Conservation (phyloP, 2,888 invertebrate species). For the Watsonalla cultraria region DNA sequence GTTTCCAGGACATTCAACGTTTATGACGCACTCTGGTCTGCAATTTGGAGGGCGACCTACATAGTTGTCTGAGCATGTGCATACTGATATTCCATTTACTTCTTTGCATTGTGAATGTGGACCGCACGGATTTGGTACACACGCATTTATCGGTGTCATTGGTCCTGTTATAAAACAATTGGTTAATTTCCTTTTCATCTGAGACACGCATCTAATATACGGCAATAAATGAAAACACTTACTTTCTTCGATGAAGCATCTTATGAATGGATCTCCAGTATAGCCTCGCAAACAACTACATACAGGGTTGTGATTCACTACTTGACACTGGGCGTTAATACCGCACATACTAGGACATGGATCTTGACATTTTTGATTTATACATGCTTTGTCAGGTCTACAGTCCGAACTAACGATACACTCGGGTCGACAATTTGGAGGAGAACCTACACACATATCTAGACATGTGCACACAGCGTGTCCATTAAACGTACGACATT, state of each 20-base stretch:
- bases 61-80: conserved; percentile 86
- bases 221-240: conserved; percentile 53
- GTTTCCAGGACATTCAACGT: conserved; percentile 85
- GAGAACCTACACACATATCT: conserved; percentile 84
- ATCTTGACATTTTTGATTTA: conserved; percentile 87
- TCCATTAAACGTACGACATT: conserved; percentile 83
- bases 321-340: conserved; percentile 86
- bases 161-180: conserved; percentile 51
- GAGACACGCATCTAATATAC: not conserved
- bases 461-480: conserved; percentile 88
- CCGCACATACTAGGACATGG: conserved; percentile 89
- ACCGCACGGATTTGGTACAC: conserved; percentile 87
- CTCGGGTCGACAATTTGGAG: conserved; percentile 87
- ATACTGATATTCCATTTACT: conserved; percentile 82
- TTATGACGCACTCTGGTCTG: conserved; percentile 86
- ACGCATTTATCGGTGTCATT: conserved; percentile 76
- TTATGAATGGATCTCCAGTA: conserved; percentile 87
- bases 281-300: conserved; percentile 85
- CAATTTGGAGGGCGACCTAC: conserved; percentile 89
- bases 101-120: conserved; percentile 87
- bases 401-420: conserved; percentile 90
- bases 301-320: conserved; percentile 88
- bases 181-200: conserved; percentile 4
- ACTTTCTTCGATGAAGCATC: conserved; percentile 82
- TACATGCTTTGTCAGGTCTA: conserved; percentile 85